phyloP scores from a whole-genome alignment of 2,888 invertebrate genomes.

The Tachina fera region DNA sequence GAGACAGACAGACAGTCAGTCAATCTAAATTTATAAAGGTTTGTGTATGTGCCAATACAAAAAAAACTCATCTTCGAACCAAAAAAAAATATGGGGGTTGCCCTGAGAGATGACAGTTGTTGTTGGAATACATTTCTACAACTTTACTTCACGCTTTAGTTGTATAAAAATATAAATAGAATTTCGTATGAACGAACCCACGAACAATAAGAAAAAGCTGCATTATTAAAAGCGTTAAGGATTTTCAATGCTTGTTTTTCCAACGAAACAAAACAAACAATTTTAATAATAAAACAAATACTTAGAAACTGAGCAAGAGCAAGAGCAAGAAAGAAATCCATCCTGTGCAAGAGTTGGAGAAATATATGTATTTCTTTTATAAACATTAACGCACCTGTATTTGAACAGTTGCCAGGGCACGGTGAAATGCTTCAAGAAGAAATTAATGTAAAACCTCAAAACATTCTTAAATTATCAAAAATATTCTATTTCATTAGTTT shows the following conservation, averaged over 20 bases:
- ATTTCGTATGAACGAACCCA: slow-evolving; percentile 28
- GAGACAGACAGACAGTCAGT: slow-evolving; percentile 23
- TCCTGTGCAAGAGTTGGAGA: slow-evolving; percentile 5
- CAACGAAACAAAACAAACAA: slow-evolving; percentile 59
- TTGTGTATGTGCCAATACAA: neutral
- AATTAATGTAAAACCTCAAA: neutral
- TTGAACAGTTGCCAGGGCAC: slow-evolving; percentile 68
- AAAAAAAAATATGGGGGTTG: slow-evolving; percentile 62
- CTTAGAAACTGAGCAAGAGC: neutral
- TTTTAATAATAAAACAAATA: slow-evolving; percentile 68
- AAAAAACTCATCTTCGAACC: slow-evolving; percentile 30
- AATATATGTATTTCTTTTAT: neutral
- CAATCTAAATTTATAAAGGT: slow-evolving; percentile 18
- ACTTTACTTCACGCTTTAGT: slow-evolving; percentile 9
- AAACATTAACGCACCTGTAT: slow-evolving; percentile 65
- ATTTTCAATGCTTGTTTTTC: slow-evolving; percentile 42
- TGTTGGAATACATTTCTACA: slow-evolving; percentile 30
- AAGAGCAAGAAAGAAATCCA: neutral
- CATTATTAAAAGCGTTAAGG: slow-evolving; percentile 53
- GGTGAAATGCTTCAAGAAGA: neutral
- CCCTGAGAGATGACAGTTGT: slow-evolving; percentile 69
- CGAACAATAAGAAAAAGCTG: slow-evolving; percentile 37
- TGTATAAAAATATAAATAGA: slow-evolving; percentile 37
- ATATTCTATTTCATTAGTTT: neutral
- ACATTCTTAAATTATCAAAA: neutral